phyloP scores from a whole-genome alignment of 1,140 invertebrate genomes.

The Phortica variegata region DNA sequence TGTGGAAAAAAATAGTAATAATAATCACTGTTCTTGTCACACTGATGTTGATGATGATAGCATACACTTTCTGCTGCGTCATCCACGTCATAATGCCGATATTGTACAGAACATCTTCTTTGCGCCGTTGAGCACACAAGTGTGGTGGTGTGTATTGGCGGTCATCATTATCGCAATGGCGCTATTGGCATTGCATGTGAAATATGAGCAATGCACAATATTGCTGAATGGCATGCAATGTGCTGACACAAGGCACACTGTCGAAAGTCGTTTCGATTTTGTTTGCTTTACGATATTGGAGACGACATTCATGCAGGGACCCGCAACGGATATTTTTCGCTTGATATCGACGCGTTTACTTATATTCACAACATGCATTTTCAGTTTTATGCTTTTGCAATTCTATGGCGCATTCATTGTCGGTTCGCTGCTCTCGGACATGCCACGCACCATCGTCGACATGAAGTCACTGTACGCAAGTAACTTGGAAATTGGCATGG shows the following conservation, averaged over 20 bases:
- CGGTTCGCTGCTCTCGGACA: slow-evolving; percentile 63
- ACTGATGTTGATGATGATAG: slow-evolving; percentile 19
- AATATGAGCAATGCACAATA: slow-evolving; percentile 12
- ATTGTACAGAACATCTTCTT: slow-evolving; percentile 59
- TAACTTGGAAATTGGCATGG: slow-evolving; percentile 60
- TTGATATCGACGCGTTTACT: slow-evolving; percentile 49
- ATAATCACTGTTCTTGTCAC: too few species aligned
- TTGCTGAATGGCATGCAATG: background rate
- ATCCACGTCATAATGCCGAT: slow-evolving; percentile 58
- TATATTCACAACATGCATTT: slow-evolving; percentile 59
- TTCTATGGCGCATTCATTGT: slow-evolving; percentile 69
- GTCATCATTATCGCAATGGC: slow-evolving; percentile 26
- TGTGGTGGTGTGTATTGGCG: slow-evolving; percentile 53
- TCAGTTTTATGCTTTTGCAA: slow-evolving; percentile 62
- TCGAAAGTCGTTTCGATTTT: slow-evolving; percentile 25
- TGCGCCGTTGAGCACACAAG: slow-evolving; percentile 53
- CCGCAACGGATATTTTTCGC: slow-evolving; percentile 24
- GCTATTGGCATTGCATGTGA: slow-evolving; percentile 26
- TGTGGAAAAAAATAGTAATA: too few species aligned
- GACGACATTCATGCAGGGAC: slow-evolving; percentile 43
- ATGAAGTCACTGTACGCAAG: slow-evolving; percentile 60
- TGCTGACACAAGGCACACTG: background rate
- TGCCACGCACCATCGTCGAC: slow-evolving; percentile 60
- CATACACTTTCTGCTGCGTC: slow-evolving; percentile 60
- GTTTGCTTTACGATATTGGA: slow-evolving; percentile 40